Conservation (phyloP, 1,140 invertebrate species). For the Lerema accius region DNA sequence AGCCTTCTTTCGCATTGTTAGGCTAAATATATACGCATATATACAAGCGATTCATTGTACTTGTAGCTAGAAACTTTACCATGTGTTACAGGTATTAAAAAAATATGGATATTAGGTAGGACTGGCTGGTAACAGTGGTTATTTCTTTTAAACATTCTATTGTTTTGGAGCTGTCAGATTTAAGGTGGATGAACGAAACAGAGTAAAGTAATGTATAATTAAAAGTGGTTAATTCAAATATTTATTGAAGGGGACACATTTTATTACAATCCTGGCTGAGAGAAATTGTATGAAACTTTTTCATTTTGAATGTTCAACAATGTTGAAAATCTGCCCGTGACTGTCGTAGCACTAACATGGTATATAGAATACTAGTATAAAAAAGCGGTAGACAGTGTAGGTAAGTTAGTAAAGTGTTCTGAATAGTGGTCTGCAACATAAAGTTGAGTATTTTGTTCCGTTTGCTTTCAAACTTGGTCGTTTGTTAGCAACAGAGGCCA, state of each 20-base stretch:
- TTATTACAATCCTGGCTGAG: background rate
- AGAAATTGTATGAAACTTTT: slow-evolving; percentile 15
- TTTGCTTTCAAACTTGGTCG: slow-evolving; percentile 51
- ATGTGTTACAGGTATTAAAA: no score
- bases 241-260: no score
- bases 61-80: no score
- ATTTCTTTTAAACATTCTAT: no score
- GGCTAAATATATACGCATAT: no score
- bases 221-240: no score
- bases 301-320: slow-evolving; percentile 26
- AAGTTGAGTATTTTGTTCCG: slow-evolving; percentile 45
- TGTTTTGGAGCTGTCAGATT: no score
- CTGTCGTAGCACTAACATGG: slow-evolving; percentile 10
- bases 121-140: no score
- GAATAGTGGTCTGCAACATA: slow-evolving; percentile 30
- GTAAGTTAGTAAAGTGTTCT: slow-evolving; percentile 25
- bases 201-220: no score
- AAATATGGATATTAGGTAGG: no score
- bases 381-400: slow-evolving; percentile 23
- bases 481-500: slow-evolving; percentile 41
- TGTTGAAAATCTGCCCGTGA: slow-evolving; percentile 18
- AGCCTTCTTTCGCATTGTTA: slow-evolving; percentile 7
- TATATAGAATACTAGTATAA: slow-evolving; percentile 20
- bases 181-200: no score
- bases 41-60: no score